Conservation (phyloP, 30 jellyfish, hydroid and myxozoan species). For the Hydra vulgaris region DNA sequence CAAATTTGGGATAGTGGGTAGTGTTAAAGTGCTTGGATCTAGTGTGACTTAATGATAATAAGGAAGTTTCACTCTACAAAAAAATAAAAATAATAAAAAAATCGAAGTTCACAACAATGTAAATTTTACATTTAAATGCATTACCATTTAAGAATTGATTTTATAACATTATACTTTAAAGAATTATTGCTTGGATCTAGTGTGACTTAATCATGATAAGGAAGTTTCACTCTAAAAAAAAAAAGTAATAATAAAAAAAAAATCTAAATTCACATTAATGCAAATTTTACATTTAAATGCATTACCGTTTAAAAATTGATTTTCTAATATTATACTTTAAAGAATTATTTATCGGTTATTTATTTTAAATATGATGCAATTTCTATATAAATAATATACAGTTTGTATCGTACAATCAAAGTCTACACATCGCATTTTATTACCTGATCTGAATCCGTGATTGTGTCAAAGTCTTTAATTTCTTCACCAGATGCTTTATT, state of each 20-base stretch:
- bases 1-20: not conserved
- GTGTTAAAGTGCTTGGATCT: not conserved
- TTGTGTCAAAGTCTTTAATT: not conserved
- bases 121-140: too few species aligned
- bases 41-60: not conserved
- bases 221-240: too few species aligned
- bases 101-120: too few species aligned
- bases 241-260: too few species aligned
- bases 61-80: not conserved
- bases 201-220: too few species aligned
- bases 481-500: not conserved
- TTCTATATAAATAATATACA: not conserved
- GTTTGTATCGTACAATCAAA: not conserved
- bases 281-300: too few species aligned
- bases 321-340: too few species aligned
- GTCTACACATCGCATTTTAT: not conserved
- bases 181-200: not conserved
- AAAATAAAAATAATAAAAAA: too few species aligned
- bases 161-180: too few species aligned
- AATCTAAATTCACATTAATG: too few species aligned
- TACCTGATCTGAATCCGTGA: not conserved
- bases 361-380: not conserved
- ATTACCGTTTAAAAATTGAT: too few species aligned
- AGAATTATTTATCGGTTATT: not conserved
- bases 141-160: too few species aligned